Conservation (phyloP, 2,797 vertebrate genomes). For the Hephaestus fuliginosus region DNA sequence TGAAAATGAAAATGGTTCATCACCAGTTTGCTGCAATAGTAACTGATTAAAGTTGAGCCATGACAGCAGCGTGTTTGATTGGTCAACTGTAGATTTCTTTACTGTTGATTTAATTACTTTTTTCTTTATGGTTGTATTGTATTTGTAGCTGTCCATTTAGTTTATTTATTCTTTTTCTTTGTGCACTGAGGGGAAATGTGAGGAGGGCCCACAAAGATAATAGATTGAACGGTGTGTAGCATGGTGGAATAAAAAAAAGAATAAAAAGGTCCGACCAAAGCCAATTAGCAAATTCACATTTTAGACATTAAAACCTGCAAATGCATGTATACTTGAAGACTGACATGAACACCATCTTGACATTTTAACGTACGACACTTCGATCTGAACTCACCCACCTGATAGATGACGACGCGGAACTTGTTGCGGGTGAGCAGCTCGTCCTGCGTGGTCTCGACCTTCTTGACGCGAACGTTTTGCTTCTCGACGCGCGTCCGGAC, state of each 20-base stretch:
- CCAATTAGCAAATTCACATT: background rate
- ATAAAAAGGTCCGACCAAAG: background rate
- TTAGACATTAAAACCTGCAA: background rate
- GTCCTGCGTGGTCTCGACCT: slow-evolving; percentile 94
- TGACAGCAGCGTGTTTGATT: background rate
- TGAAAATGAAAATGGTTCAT: no score
- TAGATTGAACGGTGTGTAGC: no score
- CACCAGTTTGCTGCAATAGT: no score
- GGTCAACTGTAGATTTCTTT: background rate
- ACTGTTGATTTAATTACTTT: background rate
- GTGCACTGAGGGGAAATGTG: background rate
- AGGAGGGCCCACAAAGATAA: no score
- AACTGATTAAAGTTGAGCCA: no score
- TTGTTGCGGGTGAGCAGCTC: slow-evolving; percentile 98
- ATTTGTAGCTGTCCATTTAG: background rate
- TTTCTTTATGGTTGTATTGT: background rate
- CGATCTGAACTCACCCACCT: slow-evolving; percentile 83
- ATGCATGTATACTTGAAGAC: background rate
- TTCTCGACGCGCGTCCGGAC: slow-evolving; percentile 93
- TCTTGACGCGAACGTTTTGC: slow-evolving; percentile 91
- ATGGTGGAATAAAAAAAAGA: background rate
- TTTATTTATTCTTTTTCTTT: no score
- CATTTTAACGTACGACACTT: background rate
- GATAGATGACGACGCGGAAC: slow-evolving; percentile 97
- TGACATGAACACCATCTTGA: background rate